These are phyloP conservation scores for Dorcus parallelipipedus DNA, from an alignment of 2,888 invertebrate species.

Conservation along the genomic window DNA sequence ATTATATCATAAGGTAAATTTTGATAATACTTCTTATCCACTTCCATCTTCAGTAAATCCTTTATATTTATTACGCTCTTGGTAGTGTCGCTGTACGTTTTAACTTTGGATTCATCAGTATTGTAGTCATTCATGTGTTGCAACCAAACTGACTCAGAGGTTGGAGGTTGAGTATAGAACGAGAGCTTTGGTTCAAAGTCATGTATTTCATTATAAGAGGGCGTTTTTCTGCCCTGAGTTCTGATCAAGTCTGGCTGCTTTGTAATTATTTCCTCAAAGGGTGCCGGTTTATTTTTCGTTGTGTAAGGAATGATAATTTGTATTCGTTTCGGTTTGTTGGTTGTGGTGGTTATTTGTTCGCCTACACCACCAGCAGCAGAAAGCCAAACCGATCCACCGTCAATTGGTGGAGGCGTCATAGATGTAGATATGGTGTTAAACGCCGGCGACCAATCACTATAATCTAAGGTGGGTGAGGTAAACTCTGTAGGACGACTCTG, in stretches of 20 bases:
- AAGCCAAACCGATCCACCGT: slow-evolving; percentile 37
- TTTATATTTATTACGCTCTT: slow-evolving; percentile 51
- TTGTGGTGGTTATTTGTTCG: slow-evolving; percentile 26
- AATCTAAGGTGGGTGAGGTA: slow-evolving; percentile 27
- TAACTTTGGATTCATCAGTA: slow-evolving; percentile 51
- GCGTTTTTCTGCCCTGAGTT: slow-evolving; percentile 50
- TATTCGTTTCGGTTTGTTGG: slow-evolving; percentile 60
- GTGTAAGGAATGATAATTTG: slow-evolving; percentile 83
- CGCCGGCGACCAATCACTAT: slow-evolving; percentile 17
- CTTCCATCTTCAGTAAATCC: slow-evolving; percentile 47
- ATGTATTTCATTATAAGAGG: slow-evolving; percentile 35
- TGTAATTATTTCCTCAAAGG: neutral
- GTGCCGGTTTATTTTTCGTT: slow-evolving; percentile 49
- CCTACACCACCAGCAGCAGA: slow-evolving; percentile 20
- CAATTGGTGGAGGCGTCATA: slow-evolving; percentile 34
- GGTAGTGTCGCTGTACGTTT: slow-evolving; percentile 38
- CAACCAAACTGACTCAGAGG: slow-evolving; percentile 39
- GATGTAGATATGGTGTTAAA: slow-evolving; percentile 24
- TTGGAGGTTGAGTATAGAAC: slow-evolving; percentile 39
- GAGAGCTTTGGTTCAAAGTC: slow-evolving; percentile 27
- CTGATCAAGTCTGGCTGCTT: slow-evolving; percentile 1
- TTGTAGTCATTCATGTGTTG: slow-evolving; percentile 53
- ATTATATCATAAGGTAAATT: slow-evolving; percentile 60
- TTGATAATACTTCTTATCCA: slow-evolving; percentile 21
- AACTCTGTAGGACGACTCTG: slow-evolving; percentile 26